phyloP scores from a whole-genome alignment of 2,113 vertebrate genomes.

The Phyllostomus hastatus region DNA sequence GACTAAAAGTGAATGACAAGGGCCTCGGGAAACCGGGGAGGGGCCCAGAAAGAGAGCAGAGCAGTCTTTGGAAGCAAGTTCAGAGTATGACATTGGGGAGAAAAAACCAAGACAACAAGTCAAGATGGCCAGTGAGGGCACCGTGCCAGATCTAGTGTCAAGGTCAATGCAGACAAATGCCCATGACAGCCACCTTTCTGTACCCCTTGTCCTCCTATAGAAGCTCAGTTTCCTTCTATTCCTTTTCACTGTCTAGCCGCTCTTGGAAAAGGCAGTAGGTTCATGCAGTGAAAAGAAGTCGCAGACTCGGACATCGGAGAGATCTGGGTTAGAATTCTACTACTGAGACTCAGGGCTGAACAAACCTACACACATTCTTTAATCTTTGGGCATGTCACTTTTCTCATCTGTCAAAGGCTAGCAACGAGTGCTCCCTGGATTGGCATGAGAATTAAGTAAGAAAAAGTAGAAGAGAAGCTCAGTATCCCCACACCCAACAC shows the following conservation, averaged over 20 bases:
- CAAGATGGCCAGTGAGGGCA: background rate
- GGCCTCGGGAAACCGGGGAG: background rate
- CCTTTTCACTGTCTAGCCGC: background rate
- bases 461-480: background rate
- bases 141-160: background rate
- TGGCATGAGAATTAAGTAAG: background rate
- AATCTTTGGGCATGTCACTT: background rate
- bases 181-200: background rate
- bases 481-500: background rate
- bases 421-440: background rate
- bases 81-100: background rate
- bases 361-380: background rate
- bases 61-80: background rate
- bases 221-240: background rate
- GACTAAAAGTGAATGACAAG: background rate
- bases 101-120: background rate
- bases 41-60: background rate
- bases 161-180: background rate
- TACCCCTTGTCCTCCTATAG: background rate
- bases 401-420: background rate
- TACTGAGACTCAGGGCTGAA: background rate
- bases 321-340: background rate
- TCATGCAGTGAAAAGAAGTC: background rate
- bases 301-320: background rate
- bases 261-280: background rate